Base-by-base conservation (phyloP, 2,888 invertebrate genomes). In the Drosophila infuscata region DNA sequence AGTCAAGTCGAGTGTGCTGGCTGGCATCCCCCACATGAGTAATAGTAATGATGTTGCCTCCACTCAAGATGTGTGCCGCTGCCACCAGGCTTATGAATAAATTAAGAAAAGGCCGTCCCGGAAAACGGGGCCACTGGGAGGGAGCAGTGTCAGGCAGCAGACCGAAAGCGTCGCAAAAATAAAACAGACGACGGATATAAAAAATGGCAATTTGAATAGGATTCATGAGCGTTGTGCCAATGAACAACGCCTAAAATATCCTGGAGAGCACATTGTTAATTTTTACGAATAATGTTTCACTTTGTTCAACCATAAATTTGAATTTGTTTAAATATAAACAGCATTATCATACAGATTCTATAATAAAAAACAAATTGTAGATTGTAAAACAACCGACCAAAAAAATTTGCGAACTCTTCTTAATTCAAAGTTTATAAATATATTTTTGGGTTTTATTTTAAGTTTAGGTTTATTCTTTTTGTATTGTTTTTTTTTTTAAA, bases 51-150 rank as follows among this genome's bases (percentile, higher is more conserved):
- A 86, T 90, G 90, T 86, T 90, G 87, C 87, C 76, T 57, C 68
- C 69, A 70, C 81, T 77, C 66, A 81, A 77, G 77, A 77, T 81
- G 72, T 78, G 77, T 81, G 72, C 70, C 76, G 52, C 56, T 80
- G 72, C 82, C 90, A 89, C 69, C 76, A 76, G 89, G 89, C 90
- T 88, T 91, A 91, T 88, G 88, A 88, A 88, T 88, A 88, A 90
- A 89, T 89, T 89, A 89, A 86, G 82, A 83, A 76, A 75, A 72
- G 76, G 72, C 67, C 67, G 63, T n/a, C 29, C 62, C 48, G 9
- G 35, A 48, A 62, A 70, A 70, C 71, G 65, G 67, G 61, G 67
- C 57, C 67, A 54, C 35, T 61, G 48, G 36, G 32, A 38, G 59
- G 53, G 17, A 36, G 35, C 15, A 8, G 20, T 9, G 35, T 25